These are phyloP conservation scores for Leucophenga varia DNA, from an alignment of 1,140 invertebrate genomes.

Conservation along the genomic window DNA sequence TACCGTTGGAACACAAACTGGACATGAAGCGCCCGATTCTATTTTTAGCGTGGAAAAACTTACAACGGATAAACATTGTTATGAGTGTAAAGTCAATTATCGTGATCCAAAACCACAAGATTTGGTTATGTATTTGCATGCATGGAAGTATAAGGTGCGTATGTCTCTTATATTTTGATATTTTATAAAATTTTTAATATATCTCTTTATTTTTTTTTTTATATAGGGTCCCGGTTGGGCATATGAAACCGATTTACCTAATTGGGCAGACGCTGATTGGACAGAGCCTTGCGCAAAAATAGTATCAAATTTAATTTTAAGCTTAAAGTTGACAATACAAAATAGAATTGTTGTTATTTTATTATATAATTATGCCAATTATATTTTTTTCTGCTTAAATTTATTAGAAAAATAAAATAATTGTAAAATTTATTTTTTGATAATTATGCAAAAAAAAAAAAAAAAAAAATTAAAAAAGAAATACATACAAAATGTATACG, in stretches of 20 bases:
- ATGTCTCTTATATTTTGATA: slow-evolving; percentile 1
- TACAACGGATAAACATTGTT: slow-evolving; percentile 82
- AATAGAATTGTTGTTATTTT: no score
- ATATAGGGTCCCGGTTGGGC: slow-evolving; percentile 74
- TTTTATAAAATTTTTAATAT: background rate
- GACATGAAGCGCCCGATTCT: slow-evolving; percentile 70
- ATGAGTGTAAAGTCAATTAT: slow-evolving; percentile 89
- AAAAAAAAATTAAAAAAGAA: no score
- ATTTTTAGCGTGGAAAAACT: slow-evolving; percentile 74
- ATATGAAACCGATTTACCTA: slow-evolving; percentile 81
- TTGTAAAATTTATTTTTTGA: no score
- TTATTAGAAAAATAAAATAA: no score
- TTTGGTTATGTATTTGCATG: slow-evolving; percentile 93
- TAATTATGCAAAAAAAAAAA: no score
- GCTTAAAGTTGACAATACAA: no score
- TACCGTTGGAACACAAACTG: slow-evolving; percentile 80
- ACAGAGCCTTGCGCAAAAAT: slow-evolving; percentile 58
- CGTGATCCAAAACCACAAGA: slow-evolving; percentile 87
- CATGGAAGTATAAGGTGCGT: slow-evolving; percentile 88
- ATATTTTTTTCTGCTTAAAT: no score
- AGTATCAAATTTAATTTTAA: no score
- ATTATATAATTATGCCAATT: no score
- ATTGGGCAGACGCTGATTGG: slow-evolving; percentile 84
- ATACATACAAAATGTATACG: no score
- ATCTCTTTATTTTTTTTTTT: slow-evolving; percentile 1